Percentiles rank a stretch among this genome's conserved stretches.
phyloP scores from a whole-genome alignment of 2,113 vertebrate genomes.

The Tympanuchus pallidicinctus region DNA sequence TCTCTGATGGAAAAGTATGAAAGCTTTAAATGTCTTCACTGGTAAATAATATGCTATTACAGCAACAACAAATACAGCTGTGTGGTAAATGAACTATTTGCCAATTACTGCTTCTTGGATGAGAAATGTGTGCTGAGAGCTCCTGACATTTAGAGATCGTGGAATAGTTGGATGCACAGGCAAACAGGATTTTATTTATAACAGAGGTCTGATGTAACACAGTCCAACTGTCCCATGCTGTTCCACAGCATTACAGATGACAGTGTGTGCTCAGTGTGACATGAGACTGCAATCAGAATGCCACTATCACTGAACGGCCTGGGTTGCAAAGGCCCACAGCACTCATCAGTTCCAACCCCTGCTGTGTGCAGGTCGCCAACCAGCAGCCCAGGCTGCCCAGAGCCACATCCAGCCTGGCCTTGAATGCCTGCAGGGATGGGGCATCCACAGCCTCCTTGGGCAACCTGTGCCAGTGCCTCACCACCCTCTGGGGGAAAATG shows the following conservation, averaged over 20 bases:
- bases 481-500: not conserved
- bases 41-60: slow-evolving; percentile 67
- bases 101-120: slow-evolving; percentile 49
- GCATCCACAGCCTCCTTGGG: too few relatives aligned
- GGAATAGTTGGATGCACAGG: slow-evolving; percentile 14
- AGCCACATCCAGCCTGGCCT: too few relatives aligned
- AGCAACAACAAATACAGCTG: slow-evolving; percentile 65
- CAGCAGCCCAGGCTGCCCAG: too few relatives aligned
- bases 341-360: too few relatives aligned
- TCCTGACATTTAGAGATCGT: slow-evolving; percentile 19
- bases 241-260: not conserved
- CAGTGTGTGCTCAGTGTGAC: not conserved
- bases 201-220: not conserved
- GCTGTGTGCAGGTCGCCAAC: too few relatives aligned
- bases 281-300: not conserved
- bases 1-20: slow-evolving; percentile 63
- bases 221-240: not conserved
- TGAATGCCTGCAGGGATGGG: too few relatives aligned
- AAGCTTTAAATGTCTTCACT: slow-evolving; percentile 59
- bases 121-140: slow-evolving; percentile 14
- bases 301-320: not conserved
- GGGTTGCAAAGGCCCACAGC: too few relatives aligned
- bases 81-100: slow-evolving; percentile 51
- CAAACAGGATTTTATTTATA: slow-evolving; percentile 7
- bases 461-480: too few relatives aligned